These are phyloP conservation scores for Mimachlamys varia DNA, from an alignment of 2,888 invertebrate species.

Conservation along the genomic window DNA sequence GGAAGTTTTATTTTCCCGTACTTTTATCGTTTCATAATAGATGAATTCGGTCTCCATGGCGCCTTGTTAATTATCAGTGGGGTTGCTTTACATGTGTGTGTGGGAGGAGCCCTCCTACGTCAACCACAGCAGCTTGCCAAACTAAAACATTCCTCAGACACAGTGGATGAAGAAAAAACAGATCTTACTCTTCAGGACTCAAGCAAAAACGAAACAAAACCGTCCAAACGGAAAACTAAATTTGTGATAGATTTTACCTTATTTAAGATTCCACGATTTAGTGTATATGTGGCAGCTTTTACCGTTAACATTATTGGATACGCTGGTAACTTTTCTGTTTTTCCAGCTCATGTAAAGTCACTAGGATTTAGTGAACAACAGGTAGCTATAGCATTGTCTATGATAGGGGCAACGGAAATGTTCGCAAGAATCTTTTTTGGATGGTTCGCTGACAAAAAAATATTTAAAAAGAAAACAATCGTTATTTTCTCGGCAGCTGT, in stretches of 20 bases:
- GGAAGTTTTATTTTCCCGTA: conserved; percentile 64
- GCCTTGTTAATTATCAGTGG: conserved; percentile 56
- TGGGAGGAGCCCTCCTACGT: conserved; percentile 52
- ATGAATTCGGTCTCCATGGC: conserved; percentile 51
- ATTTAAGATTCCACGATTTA: conserved; percentile 82
- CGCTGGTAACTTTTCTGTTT: conserved; percentile 89
- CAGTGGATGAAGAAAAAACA: not conserved
- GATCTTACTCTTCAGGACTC: not conserved
- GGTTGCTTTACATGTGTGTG: conserved; percentile 52
- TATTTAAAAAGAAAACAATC: conserved; percentile 85
- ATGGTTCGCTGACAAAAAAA: conserved; percentile 88
- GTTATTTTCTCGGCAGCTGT: conserved; percentile 36
- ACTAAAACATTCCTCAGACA: conserved; percentile 16
- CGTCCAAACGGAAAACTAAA: not conserved
- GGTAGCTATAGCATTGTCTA: conserved; percentile 83
- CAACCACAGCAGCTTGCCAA: conserved; percentile 52
- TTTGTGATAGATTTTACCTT: conserved; percentile 49
- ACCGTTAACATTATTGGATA: conserved; percentile 90
- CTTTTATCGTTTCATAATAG: conserved; percentile 57
- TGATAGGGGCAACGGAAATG: conserved; percentile 89
- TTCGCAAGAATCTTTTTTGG: conserved; percentile 89
- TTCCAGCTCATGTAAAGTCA: conserved; percentile 88
- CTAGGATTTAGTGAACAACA: conserved; percentile 84
- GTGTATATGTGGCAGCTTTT: conserved; percentile 88
- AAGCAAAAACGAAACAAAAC: not conserved